Evolutionary conservation across 2,797 vertebrate species (phyloP).

Genomic region (Sorex maritimensis): DNA sequence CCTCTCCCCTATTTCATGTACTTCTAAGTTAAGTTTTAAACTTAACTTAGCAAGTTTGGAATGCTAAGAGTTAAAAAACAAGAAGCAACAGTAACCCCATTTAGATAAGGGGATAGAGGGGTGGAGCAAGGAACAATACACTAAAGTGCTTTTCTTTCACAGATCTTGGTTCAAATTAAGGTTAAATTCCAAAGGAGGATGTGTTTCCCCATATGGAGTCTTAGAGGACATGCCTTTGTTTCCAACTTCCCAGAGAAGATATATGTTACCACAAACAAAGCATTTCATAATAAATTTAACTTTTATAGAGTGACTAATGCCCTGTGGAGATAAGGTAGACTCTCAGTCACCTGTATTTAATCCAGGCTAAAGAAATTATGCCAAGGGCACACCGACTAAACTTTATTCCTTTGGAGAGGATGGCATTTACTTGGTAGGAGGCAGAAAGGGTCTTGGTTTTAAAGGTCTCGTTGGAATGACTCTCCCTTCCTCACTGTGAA

Average conservation of each 20-base stretch:
- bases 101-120: constrained; percentile 92
- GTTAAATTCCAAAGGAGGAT: constrained; percentile 92
- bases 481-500: constrained; percentile 77
- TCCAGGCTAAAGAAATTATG: constrained; percentile 78
- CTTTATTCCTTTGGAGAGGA: constrained; percentile 63
- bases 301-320: constrained; percentile 88
- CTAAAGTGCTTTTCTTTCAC: constrained; percentile 92
- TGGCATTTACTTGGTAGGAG: constrained; percentile 61
- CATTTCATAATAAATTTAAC: constrained; percentile 89
- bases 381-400: constrained; percentile 70
- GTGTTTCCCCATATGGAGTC: constrained; percentile 88
- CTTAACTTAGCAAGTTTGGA: constrained; percentile 75
- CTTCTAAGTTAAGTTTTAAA: constrained; percentile 68
- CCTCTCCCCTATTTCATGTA: not conserved
- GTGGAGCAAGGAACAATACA: constrained; percentile 91
- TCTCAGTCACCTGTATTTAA: constrained; percentile 85
- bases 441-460: constrained; percentile 74
- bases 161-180: constrained; percentile 93
- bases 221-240: constrained; percentile 90
- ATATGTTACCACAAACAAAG: constrained; percentile 90
- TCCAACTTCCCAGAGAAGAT: constrained; percentile 88
- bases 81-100: constrained; percentile 88
- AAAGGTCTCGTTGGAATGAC: constrained; percentile 73
- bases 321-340: constrained; percentile 84
- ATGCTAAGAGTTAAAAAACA: constrained; percentile 88